These are phyloP conservation scores for Selene dorsalis DNA, from an alignment of 2,797 vertebrate species.

Conservation along the genomic window DNA sequence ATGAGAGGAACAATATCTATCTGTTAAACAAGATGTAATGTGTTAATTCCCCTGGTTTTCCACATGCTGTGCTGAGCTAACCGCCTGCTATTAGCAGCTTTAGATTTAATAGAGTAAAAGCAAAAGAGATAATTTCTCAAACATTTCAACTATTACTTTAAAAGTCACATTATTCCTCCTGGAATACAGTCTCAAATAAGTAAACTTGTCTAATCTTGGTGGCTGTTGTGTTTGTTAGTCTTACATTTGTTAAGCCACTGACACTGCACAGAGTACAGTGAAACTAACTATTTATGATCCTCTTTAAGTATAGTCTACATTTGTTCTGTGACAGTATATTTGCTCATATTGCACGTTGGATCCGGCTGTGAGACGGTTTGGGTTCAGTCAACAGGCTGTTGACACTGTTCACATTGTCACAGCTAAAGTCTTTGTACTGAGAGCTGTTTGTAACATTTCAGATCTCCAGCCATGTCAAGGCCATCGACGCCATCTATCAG, in stretches of 20 bases:
- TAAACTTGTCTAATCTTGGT: background rate
- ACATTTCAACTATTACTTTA: background rate
- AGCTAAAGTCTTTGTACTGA: background rate
- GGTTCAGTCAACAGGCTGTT: background rate
- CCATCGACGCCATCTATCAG: conserved; percentile 98
- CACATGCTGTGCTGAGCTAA: background rate
- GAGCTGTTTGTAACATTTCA: conserved; percentile 58
- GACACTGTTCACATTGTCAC: background rate
- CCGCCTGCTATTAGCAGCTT: background rate
- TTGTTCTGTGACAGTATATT: background rate
- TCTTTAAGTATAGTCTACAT: too few species aligned
- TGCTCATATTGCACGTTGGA: background rate
- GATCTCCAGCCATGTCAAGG: conserved; percentile 99
- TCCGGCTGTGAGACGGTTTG: background rate
- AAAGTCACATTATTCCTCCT: background rate
- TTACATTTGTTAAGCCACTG: background rate
- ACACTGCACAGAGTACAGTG: background rate
- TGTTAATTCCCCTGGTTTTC: background rate
- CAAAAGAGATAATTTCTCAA: background rate
- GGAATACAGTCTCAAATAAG: background rate
- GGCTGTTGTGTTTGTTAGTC: background rate
- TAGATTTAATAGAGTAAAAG: too few species aligned
- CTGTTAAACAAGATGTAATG: background rate
- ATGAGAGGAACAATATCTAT: background rate
- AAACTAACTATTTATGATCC: background rate